These are phyloP conservation scores for Scaptodrosophila lebanonensis DNA, from an alignment of 1,140 invertebrate genomes.

Conservation along the genomic window DNA sequence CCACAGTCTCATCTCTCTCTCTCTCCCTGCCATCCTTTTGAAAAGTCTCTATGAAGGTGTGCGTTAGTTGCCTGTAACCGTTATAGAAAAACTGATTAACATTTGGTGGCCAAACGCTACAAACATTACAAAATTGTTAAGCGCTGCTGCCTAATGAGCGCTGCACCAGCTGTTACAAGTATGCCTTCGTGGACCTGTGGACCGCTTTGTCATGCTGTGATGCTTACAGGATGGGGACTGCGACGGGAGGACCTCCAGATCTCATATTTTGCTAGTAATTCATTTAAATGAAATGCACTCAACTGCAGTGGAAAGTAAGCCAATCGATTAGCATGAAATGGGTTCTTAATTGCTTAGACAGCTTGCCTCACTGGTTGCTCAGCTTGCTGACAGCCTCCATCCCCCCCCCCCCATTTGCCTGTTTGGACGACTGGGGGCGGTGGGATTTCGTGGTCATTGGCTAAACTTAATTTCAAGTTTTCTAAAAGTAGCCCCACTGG, in stretches of 20 bases:
- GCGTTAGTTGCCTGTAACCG: slow-evolving; percentile 29
- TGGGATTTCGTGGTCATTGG: slow-evolving; percentile 56
- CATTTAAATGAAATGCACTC: slow-evolving; percentile 72
- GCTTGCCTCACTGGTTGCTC: slow-evolving; percentile 6
- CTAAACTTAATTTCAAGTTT: slow-evolving; percentile 38
- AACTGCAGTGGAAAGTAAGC: slow-evolving; percentile 39
- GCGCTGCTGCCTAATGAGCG: slow-evolving; percentile 45
- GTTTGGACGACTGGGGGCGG: too few species aligned
- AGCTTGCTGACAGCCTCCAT: slow-evolving; percentile 24
- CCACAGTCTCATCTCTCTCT: too few species aligned
- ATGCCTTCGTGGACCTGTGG: too few species aligned
- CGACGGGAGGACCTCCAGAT: too few species aligned
- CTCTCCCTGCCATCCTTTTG: too few species aligned
- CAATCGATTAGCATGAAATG: slow-evolving; percentile 57
- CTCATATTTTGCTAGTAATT: slow-evolving; percentile 70
- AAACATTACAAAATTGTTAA: too few species aligned
- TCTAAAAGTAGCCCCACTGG: slow-evolving; percentile 4
- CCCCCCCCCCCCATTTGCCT: too few species aligned
- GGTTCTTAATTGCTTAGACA: slow-evolving; percentile 61
- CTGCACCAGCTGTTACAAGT: not conserved
- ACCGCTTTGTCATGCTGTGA: too few species aligned
- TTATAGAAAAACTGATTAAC: slow-evolving; percentile 52
- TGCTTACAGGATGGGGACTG: too few species aligned
- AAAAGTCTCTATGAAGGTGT: too few species aligned
- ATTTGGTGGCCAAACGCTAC: slow-evolving; percentile 38